A percentile compares a stretch with the other conserved stretches of the same genome.
phyloP scores from a whole-genome alignment of 2,113 vertebrate genomes.

The Elephantulus edwardii region DNA sequence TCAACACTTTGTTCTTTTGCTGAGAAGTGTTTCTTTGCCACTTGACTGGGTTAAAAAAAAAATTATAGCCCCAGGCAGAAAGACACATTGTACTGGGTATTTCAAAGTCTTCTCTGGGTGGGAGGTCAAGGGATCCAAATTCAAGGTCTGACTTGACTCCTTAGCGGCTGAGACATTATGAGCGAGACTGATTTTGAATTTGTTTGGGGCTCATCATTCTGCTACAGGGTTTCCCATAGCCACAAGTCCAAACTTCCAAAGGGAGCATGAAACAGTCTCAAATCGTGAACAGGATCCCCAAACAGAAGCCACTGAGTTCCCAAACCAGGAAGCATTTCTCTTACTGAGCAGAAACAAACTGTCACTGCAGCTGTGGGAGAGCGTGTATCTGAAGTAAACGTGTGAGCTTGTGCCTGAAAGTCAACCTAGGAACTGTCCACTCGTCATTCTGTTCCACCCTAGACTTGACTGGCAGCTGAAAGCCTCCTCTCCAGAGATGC shows the following conservation, averaged over 20 bases:
- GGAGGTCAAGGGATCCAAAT: not conserved
- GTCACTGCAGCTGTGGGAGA: not conserved
- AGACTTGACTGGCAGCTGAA: too few relatives aligned
- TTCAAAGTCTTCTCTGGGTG: not conserved
- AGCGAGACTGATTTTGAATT: not conserved
- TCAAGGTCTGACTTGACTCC: not conserved
- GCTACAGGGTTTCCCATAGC: not conserved
- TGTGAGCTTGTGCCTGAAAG: too few relatives aligned
- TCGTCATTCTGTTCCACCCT: not conserved
- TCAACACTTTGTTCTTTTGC: not conserved
- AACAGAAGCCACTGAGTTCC: not conserved
- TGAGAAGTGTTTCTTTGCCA: not conserved
- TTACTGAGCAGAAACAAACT: not conserved
- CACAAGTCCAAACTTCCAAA: not conserved
- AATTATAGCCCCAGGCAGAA: not conserved
- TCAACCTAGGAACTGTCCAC: not conserved
- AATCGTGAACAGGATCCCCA: not conserved
- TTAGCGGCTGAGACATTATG: not conserved
- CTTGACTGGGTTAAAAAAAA: too few relatives aligned
- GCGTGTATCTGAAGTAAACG: not conserved
- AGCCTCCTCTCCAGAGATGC: not conserved
- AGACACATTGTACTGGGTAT: accelerated
- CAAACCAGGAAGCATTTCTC: not conserved
- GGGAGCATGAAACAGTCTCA: not conserved
- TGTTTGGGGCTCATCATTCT: not conserved